Conservation (phyloP, 1,140 invertebrate species). For the Psix sp. region DNA sequence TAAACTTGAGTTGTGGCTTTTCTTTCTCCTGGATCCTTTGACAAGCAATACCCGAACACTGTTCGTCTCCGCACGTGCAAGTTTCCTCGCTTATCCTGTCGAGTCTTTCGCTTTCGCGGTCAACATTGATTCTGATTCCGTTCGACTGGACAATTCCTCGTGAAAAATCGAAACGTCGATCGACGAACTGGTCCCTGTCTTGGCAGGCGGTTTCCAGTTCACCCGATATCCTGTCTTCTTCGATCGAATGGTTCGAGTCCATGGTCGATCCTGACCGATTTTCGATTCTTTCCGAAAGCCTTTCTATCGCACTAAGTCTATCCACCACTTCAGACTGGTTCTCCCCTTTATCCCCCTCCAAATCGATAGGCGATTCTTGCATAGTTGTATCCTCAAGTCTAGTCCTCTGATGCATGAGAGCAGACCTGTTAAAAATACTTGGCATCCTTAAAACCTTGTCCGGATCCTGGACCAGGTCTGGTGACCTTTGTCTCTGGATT, state of each 20-base stretch:
- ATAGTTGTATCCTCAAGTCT: slow-evolving; percentile 42
- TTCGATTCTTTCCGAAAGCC: slow-evolving; percentile 70
- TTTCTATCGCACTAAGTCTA: slow-evolving; percentile 69
- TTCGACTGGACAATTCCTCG: slow-evolving; percentile 63
- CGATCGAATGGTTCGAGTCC: slow-evolving; percentile 72
- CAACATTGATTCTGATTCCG: slow-evolving; percentile 56
- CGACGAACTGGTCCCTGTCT: slow-evolving; percentile 58
- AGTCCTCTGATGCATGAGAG: slow-evolving; percentile 31
- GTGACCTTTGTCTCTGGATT: slow-evolving; percentile 35
- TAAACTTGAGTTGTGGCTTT: slow-evolving; percentile 92
- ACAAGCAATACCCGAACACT: slow-evolving; percentile 65
- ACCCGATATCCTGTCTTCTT: slow-evolving; percentile 65
- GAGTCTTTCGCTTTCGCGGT: slow-evolving; percentile 65
- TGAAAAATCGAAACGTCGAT: slow-evolving; percentile 66
- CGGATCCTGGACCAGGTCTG: slow-evolving; percentile 33
- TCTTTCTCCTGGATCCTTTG: slow-evolving; percentile 74
- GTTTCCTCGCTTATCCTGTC: slow-evolving; percentile 69
- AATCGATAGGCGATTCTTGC: slow-evolving; percentile 42
- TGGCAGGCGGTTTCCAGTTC: slow-evolving; percentile 65
- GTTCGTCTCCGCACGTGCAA: slow-evolving; percentile 72
- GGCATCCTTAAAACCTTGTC: slow-evolving; percentile 24
- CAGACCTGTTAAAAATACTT: slow-evolving; percentile 37
- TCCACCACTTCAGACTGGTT: slow-evolving; percentile 61
- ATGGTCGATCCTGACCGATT: slow-evolving; percentile 68
- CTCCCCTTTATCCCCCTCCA: slow-evolving; percentile 62